Evolutionary conservation across 2,797 vertebrate species (phyloP), one percentile per base, ranked within the genome.

Genomic region (Neosilurus hyrtlii): DNA sequence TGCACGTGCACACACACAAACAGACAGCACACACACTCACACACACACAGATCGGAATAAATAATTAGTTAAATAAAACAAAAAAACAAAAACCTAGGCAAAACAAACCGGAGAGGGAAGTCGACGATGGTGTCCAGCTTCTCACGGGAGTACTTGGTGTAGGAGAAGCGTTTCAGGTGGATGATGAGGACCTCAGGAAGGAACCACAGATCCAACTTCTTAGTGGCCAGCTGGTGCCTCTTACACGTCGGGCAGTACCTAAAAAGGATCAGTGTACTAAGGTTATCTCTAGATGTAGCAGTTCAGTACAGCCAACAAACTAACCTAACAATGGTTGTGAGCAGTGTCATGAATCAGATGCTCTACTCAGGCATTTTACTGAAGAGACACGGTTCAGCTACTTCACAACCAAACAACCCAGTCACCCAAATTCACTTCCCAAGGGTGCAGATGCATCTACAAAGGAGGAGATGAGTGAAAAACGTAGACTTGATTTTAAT

Each of bases 221-320:
- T 97, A 1, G 96, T 97, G 87, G 96, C 96, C 88, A 96, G 90
- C 88, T 96, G 96, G 89, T 97, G 95, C 84, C 92, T 94, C 89
- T 96, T 96, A 90, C 96, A 97, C 71, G 93, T 91, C 0, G 96
- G 96, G 82, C 96, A 97, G 91, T 96, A 96, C 96, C 96, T 97
- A 85, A 63, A 63, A 37, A 63, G 4, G 12, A 62, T 22, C 18
- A 11, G 30, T 4, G 6, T 11, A 74, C 54, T 2, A 76, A 24
- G 37, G 15, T 24, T 5, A 43, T 61, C 30, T 15, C 10, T 9
- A 20, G 10, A 16, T 14, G 26, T 8, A 11, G 26, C 30, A 24
- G 5, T 49, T 61, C 20, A 37, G 6, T n/a, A 43, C 26, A 4
- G n/a, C 16, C n/a, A 52, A 26, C 16, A 16, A 54, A 73, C 51